Evolutionary conservation across 92 coral and sea anemone genomes (phyloP).

Genomic region (Micromussa lordhowensis): DNA sequence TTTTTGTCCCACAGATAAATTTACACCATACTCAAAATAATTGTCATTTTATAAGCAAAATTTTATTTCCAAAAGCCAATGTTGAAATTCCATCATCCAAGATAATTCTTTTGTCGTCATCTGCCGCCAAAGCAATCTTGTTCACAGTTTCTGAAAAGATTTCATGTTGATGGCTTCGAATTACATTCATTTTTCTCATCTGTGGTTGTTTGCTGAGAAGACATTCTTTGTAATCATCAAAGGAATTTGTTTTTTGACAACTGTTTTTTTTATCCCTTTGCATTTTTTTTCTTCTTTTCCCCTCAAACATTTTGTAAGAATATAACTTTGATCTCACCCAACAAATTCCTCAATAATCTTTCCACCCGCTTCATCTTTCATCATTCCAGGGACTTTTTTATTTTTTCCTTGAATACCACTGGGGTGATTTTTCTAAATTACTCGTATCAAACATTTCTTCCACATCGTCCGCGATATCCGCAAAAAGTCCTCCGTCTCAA

Average conservation of each 20-base stretch:
- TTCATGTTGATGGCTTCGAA: slow-evolving; percentile 28
- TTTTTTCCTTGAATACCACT: not conserved
- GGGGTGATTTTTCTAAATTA: not conserved
- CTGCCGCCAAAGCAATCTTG: slow-evolving; percentile 34
- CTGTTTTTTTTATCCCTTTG: slow-evolving; percentile 48
- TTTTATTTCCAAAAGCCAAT: no score
- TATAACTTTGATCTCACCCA: no score
- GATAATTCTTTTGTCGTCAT: slow-evolving; percentile 54
- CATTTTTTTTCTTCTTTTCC: slow-evolving; percentile 38
- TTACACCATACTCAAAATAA: no score
- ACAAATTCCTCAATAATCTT: slow-evolving; percentile 11
- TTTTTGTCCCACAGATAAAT: no score
- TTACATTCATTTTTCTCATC: slow-evolving; percentile 46
- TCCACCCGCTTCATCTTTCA: slow-evolving; percentile 28
- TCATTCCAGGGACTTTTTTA: slow-evolving; percentile 26
- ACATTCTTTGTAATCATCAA: slow-evolving; percentile 38
- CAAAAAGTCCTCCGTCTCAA: slow-evolving; percentile 19
- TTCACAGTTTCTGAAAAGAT: slow-evolving; percentile 41
- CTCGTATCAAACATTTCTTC: slow-evolving; percentile 1
- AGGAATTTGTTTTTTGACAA: slow-evolving; percentile 31
- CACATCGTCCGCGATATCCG: slow-evolving; percentile 7
- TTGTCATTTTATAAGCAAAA: no score
- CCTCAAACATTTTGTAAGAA: no score
- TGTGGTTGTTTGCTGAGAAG: slow-evolving; percentile 1
- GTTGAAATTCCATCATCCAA: no score